These are phyloP conservation scores for Trichechus manatus DNA, from an alignment of 2,113 vertebrate species.

Conservation along the genomic window DNA sequence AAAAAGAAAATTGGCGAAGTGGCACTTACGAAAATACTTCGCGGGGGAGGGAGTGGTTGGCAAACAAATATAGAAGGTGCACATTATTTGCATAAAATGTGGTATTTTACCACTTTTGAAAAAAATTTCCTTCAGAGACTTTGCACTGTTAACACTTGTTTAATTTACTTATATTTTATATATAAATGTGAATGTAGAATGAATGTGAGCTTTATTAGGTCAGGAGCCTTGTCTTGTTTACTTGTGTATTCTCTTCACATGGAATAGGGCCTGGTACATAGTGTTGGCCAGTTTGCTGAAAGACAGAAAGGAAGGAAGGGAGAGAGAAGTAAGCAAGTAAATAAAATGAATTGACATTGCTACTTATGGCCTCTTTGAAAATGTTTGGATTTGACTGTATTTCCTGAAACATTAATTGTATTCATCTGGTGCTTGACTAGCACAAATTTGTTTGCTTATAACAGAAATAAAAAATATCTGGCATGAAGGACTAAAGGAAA, in stretches of 20 bases:
- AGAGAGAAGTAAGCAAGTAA: background rate
- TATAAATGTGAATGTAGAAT: background rate
- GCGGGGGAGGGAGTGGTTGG: too few species aligned
- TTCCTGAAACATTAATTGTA: background rate
- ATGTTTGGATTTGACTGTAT: constrained; percentile 2
- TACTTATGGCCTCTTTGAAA: background rate
- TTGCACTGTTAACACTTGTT: background rate
- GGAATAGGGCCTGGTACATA: background rate
- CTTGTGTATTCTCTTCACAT: background rate
- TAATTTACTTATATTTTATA: constrained; percentile 17
- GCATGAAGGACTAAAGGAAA: constrained; percentile 39
- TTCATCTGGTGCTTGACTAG: constrained; percentile 24
- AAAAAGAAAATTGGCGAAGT: too few species aligned
- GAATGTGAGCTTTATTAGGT: background rate
- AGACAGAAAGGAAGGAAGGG: too few species aligned
- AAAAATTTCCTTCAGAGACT: background rate
- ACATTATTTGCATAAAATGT: too few species aligned
- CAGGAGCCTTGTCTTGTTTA: background rate
- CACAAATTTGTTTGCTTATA: constrained; percentile 40
- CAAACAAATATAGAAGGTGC: too few species aligned
- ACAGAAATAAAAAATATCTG: constrained; percentile 43
- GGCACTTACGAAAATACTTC: too few species aligned
- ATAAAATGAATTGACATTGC: background rate
- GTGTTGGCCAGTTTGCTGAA: background rate
- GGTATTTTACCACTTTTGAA: background rate